Evolutionary conservation across 1,140 invertebrate species (phyloP).

Genomic region (Saxidomus purpurata): DNA sequence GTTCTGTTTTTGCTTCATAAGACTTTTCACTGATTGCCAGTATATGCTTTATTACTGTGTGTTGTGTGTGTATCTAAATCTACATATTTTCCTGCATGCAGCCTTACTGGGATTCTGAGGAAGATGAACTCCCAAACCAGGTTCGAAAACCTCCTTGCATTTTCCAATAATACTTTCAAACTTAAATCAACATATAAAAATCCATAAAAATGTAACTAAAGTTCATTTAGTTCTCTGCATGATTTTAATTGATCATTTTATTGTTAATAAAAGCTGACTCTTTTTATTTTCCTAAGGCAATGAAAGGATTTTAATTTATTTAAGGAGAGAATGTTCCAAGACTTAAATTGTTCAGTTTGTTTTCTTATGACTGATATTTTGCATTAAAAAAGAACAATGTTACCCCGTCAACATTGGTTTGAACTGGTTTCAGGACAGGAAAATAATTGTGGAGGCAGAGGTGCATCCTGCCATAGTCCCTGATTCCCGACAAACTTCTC

Average conservation of each 20-base stretch:
- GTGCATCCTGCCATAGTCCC: slow-evolving; percentile 19
- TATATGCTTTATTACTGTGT: no score
- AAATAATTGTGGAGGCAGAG: slow-evolving; percentile 49
- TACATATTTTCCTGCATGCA: slow-evolving; percentile 41
- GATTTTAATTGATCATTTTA: no score
- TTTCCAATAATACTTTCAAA: neutral
- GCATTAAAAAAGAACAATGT: no score
- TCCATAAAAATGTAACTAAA: neutral
- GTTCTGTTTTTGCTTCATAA: no score
- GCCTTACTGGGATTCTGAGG: slow-evolving; percentile 43
- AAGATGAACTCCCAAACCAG: neutral
- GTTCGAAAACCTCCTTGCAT: neutral
- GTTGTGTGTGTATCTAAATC: neutral
- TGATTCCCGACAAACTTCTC: neutral
- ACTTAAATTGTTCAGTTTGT: no score
- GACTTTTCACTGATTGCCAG: no score
- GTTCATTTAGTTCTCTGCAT: neutral
- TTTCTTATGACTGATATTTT: no score
- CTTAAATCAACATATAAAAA: neutral
- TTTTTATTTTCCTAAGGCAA: no score
- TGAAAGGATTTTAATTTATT: no score
- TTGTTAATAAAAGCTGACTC: no score
- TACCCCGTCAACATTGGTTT: neutral
- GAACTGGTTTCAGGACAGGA: slow-evolving; percentile 32
- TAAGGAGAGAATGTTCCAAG: no score